A percentile compares a stretch with the other conserved stretches of the same genome.
Evolutionary conservation across 2,888 invertebrate species (phyloP).

Genomic region (Plagiodera versicolora): DNA sequence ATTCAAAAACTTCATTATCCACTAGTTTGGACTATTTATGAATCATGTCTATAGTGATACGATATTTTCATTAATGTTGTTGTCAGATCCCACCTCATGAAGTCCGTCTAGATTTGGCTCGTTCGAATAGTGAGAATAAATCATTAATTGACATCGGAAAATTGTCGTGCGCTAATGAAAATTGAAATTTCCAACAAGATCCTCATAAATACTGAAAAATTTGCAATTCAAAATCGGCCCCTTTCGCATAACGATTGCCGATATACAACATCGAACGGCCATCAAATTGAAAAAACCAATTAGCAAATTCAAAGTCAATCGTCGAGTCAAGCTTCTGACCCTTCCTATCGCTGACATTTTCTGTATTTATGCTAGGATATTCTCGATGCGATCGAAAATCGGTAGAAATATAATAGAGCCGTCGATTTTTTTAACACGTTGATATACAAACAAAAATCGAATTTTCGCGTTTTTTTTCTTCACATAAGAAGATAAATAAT

Average conservation of each 20-base stretch:
- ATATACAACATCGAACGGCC: slow-evolving; percentile 21
- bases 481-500: no score
- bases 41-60: no score
- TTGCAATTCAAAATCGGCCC: slow-evolving; percentile 20
- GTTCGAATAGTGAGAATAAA: background rate
- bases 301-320: slow-evolving; percentile 25
- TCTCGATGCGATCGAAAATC: no score
- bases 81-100: no score
- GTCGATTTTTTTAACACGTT: background rate
- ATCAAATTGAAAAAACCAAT: slow-evolving; percentile 23
- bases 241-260: slow-evolving; percentile 8
- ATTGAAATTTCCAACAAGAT: slow-evolving; percentile 23
- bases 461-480: no score
- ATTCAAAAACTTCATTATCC: no score
- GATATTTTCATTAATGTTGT: no score
- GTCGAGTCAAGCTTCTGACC: slow-evolving; percentile 18
- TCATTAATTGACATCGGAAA: background rate
- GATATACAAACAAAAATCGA: no score
- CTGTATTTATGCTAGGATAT: slow-evolving; percentile 11
- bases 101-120: no score
- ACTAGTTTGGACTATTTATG: no score
- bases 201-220: slow-evolving; percentile 16
- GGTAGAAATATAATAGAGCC: no score
- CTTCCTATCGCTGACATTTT: slow-evolving; percentile 31
- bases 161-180: slow-evolving; percentile 16